Conservation (phyloP, 2,888 invertebrate genomes). For the Formica aserva region DNA sequence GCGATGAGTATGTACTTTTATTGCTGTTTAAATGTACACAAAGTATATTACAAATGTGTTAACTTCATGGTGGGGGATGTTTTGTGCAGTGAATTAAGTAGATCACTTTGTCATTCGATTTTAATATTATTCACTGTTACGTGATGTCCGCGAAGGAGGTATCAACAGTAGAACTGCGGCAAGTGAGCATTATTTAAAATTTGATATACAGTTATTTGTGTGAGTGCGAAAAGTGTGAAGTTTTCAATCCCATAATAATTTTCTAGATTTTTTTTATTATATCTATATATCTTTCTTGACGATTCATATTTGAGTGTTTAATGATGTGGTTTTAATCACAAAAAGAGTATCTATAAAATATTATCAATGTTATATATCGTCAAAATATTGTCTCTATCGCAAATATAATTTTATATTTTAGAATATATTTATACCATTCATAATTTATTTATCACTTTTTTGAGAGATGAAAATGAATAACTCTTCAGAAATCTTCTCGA, state of each 20-base stretch:
- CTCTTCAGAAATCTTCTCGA: not conserved
- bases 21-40: conserved; percentile 25
- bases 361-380: not conserved
- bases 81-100: conserved; percentile 41
- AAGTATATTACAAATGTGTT: not conserved
- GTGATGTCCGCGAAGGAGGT: conserved; percentile 45
- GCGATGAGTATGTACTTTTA: conserved; percentile 17
- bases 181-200: conserved; percentile 47
- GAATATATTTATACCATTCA: not conserved
- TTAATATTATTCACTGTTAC: conserved; percentile 36
- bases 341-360: not conserved
- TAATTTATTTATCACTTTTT: not conserved
- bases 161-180: not conserved
- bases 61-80: conserved; percentile 47
- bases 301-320: not conserved
- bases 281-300: not conserved
- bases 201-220: not conserved
- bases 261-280: not conserved
- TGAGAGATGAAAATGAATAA: not conserved
- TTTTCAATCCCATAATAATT: not conserved
- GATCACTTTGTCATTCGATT: conserved; percentile 13
- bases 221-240: not conserved
- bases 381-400: not conserved
- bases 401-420: not conserved
- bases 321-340: not conserved